Percentiles rank a stretch among this genome's conserved stretches.
Conservation (phyloP, 1,140 invertebrate species). For the Cydia amplana region DNA sequence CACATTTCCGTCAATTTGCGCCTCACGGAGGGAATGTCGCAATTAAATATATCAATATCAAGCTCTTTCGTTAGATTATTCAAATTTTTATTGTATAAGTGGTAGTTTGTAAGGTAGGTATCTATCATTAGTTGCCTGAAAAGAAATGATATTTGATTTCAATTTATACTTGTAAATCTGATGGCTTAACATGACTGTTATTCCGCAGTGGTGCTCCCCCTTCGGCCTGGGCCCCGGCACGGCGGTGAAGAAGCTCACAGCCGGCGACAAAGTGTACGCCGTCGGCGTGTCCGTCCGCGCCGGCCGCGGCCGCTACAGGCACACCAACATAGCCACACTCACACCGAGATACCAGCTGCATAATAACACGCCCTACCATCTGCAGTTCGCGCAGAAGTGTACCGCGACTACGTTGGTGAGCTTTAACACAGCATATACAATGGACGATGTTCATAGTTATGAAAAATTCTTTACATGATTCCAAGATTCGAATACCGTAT, state of each 20-base stretch:
- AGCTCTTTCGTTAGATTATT: no score
- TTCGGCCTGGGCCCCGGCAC: slow-evolving; percentile 90
- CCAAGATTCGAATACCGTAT: no score
- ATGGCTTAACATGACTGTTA: no score
- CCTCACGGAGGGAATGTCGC: no score
- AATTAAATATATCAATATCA: no score
- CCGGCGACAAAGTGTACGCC: slow-evolving; percentile 82
- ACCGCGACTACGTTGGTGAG: slow-evolving; percentile 82
- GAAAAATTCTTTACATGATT: no score
- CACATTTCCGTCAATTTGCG: no score
- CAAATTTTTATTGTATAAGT: no score
- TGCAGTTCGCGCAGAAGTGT: slow-evolving; percentile 94
- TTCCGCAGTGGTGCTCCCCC: slow-evolving; percentile 87
- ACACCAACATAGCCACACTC: slow-evolving; percentile 95
- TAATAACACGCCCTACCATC: slow-evolving; percentile 90
- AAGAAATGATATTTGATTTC: no score
- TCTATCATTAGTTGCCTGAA: no score
- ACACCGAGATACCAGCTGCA: slow-evolving; percentile 96
- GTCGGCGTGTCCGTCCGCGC: slow-evolving; percentile 93
- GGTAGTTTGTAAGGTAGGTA: background rate
- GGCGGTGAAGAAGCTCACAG: slow-evolving; percentile 79
- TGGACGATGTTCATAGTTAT: background rate
- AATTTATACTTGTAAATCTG: no score
- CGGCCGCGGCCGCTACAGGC: slow-evolving; percentile 92
- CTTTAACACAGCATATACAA: slow-evolving; percentile 7